A percentile compares a stretch with the other conserved stretches of the same genome.
phyloP scores from a whole-genome alignment of 1,140 invertebrate genomes.

The Rhagoletis pomonella region DNA sequence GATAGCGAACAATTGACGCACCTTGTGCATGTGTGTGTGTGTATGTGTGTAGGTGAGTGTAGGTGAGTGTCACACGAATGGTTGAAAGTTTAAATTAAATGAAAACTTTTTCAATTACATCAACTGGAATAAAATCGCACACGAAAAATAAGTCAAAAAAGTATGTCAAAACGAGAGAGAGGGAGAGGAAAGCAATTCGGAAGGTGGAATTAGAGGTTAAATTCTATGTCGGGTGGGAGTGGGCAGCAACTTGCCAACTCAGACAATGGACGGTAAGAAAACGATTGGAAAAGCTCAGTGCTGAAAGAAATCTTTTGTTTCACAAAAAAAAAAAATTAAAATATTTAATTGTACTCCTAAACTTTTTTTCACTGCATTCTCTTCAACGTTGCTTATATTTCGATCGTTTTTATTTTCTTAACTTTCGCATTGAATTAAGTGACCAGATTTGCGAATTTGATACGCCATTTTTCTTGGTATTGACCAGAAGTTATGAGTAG shows the following conservation, averaged over 20 bases:
- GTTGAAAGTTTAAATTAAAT: conserved; percentile 73
- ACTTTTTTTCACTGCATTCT: not conserved
- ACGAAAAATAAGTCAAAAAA: conserved; percentile 50
- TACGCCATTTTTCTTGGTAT: not conserved
- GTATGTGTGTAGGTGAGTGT: not conserved
- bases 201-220: conserved; percentile 58
- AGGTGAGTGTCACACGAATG: not conserved
- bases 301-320: conserved; percentile 34
- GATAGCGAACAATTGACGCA: not conserved
- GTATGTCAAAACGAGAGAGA: conserved; percentile 55
- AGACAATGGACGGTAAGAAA: not conserved
- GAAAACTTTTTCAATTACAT: conserved; percentile 74
- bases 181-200: conserved; percentile 34
- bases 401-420: not conserved
- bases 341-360: not conserved
- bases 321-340: not conserved
- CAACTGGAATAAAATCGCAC: conserved; percentile 70
- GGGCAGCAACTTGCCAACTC: not conserved
- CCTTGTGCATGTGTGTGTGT: not conserved
- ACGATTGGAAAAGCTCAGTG: not conserved
- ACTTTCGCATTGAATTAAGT: not conserved
- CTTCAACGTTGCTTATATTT: too few relatives aligned
- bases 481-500: not conserved
- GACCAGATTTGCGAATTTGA: not conserved
- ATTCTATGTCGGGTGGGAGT: not conserved